Evolutionary conservation across 92 coral and sea anemone genomes (phyloP), one percentile per base, ranked within the genome.

Genomic region (Epizoanthus scotinus): DNA sequence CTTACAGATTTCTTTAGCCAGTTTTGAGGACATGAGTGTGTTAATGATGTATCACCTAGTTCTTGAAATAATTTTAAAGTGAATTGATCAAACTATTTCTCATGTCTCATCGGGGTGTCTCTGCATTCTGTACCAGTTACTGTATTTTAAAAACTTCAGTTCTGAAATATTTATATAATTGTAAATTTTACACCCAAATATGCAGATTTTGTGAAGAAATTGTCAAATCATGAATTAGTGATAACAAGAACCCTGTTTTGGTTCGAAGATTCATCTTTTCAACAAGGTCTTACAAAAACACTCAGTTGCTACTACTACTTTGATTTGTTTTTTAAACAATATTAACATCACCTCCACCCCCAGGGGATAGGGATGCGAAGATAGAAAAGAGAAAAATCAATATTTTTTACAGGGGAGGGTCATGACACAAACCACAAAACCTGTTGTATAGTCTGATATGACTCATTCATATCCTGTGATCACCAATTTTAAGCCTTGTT

Each of bases 191-290:
- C 52, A 9, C 10, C 52, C 17, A 47, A 47, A 10, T 71, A 71
- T 71, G 61, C 57, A 50, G 57, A 50, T 71, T 18, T 25, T 71
- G 40, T 50, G 62, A 42, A 71, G 22, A 14, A 71, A 71, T 24
- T 50, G 19, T 71, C 36, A 52, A 71, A 63, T 26, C 34, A 52
- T 71, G 62, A 53, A 24, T 71, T 47, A 52, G 22, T 71, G 8
- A 71, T 71, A 17, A 53, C 28, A 68, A 20, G 25, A 20, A 20
- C n/a, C 17, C 52, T 47, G 52, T 47, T 47, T 47, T 14, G 52
- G 52, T 47, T 47, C 9, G 52, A 47, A 47, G 52, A 47, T 47
- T 47, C 52, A 47, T 47, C 52, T 47, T 47, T 47, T 10, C 52
- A 10, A 47, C 52, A 47, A 47, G 15, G 52, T 47, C 52, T 47